Conservation (phyloP, 2,888 invertebrate genomes). For the Asteroscopus sphinx region DNA sequence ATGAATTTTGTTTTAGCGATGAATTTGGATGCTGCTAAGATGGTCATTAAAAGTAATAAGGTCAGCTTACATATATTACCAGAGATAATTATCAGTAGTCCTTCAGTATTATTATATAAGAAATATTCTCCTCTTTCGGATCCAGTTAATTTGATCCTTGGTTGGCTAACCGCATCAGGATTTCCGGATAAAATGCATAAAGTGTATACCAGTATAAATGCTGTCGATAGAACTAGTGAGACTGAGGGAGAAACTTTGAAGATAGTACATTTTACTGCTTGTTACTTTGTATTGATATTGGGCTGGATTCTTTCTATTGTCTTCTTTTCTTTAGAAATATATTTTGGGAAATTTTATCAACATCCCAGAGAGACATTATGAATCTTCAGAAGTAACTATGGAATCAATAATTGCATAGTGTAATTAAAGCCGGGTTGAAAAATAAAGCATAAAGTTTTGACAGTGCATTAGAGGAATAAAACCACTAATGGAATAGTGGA, state of each 20-base stretch:
- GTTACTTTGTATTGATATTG: constrained; percentile 70
- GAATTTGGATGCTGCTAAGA: constrained; percentile 67
- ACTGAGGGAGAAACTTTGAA: constrained; percentile 65
- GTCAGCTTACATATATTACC: constrained; percentile 69
- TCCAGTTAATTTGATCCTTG: constrained; percentile 68
- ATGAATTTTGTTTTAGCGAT: constrained; percentile 74
- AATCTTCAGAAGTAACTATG: constrained; percentile 5
- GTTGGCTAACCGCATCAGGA: constrained; percentile 71
- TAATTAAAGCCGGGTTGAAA: neutral
- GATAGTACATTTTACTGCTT: constrained; percentile 74
- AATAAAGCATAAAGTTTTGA: constrained; percentile 26
- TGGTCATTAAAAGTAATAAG: constrained; percentile 60
- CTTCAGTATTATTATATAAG: constrained; percentile 77
- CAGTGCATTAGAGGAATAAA: constrained; percentile 47
- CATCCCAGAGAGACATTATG: constrained; percentile 61
- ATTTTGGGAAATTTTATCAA: constrained; percentile 53
- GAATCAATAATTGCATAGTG: constrained; percentile 3
- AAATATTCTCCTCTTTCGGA: constrained; percentile 74
- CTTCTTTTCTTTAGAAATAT: constrained; percentile 70
- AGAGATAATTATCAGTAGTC: constrained; percentile 67
- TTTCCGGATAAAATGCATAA: constrained; percentile 70
- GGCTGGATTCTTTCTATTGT: constrained; percentile 73
- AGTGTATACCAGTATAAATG: constrained; percentile 55
- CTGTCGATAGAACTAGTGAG: constrained; percentile 15
- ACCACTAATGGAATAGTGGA: constrained; percentile 37